Conservation (phyloP, 2,888 invertebrate species). For the Brenthis ino region DNA sequence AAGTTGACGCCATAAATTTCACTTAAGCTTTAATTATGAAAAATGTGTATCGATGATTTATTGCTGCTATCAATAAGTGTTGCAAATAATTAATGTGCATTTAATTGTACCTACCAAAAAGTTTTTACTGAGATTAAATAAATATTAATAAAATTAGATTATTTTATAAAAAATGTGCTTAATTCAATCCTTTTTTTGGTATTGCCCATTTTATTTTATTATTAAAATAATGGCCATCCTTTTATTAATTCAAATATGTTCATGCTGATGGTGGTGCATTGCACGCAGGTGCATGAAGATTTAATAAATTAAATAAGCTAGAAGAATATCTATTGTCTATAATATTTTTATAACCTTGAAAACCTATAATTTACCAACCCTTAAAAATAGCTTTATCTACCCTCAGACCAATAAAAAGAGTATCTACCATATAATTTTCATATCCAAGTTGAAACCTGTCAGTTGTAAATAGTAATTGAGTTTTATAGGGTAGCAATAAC, state of each 20-base stretch:
- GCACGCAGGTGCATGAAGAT: no score
- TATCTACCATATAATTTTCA: conserved; percentile 14
- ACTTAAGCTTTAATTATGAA: conserved; percentile 16
- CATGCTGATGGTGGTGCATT: no score
- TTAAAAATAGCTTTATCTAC: conserved; percentile 13
- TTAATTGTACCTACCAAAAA: neutral
- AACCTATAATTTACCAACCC: neutral
- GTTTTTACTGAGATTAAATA: neutral
- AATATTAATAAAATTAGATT: neutral
- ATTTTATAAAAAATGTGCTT: neutral
- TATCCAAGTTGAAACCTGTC: conserved; percentile 28
- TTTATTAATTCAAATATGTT: no score
- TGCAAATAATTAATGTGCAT: conserved; percentile 1
- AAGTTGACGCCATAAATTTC: conserved; percentile 17
- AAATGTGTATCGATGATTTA: conserved; percentile 10
- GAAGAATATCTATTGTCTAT: no score
- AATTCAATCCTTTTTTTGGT: no score
- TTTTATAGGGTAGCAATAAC: conserved; percentile 29
- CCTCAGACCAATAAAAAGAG: no score
- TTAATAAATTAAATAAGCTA: no score
- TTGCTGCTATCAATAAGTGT: conserved; percentile 8
- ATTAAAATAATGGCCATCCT: no score
- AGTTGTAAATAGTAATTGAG: conserved; percentile 34
- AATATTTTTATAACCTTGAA: no score
- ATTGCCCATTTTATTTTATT: no score